Evolutionary conservation across 2,113 vertebrate species (phyloP), one percentile per base, ranked within the genome.

Genomic region (Fregetta grallaria): DNA sequence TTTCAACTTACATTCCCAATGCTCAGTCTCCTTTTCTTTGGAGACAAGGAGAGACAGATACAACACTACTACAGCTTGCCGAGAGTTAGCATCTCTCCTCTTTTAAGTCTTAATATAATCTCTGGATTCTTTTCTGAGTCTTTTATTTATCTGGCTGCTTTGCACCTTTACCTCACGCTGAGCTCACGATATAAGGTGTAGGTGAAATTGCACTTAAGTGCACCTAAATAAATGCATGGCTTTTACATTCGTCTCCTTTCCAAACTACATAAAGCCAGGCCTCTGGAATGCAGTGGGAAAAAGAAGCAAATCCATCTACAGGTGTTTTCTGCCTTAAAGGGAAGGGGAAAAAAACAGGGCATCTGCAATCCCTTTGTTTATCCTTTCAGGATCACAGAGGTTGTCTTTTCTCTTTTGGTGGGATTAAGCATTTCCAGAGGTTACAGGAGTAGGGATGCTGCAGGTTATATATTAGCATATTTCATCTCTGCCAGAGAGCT

Each of bases 381-480:
- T 94, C n/a, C 26, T 82, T 22, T 70, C 71, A 65, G 71, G 55
- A 90, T 82, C 45, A 52, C 25, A 79, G 55, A 86, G 63, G 58
- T 93, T 90, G n/a, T 79, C 66, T 61, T 89, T 96, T 56, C 85
- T 90, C 53, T 90, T 78, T 87, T 78, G 53, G 53, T 79, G 62
- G 85, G 84, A 88, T 95, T 85, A 94, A 68, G 36, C 13, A 2
- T 78, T 96, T 91, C 89, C 70, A 77, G 86, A 86, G 83, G 89
- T 71, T 92, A 52, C 58, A 66, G 62, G 50, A 81, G 40, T 23
- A 75, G 58, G 58, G 30, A 44, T 86, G 45, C 74, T 73, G 62
- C 20, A 55, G 81, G 81, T 93, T 93, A 65, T n/a, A 26, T 68
- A 76, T 92, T 96, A 70, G 84, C 81, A 73, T 81, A 76, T 88